phyloP scores from a whole-genome alignment of 1,140 invertebrate genomes.

The Drosophila orena region DNA sequence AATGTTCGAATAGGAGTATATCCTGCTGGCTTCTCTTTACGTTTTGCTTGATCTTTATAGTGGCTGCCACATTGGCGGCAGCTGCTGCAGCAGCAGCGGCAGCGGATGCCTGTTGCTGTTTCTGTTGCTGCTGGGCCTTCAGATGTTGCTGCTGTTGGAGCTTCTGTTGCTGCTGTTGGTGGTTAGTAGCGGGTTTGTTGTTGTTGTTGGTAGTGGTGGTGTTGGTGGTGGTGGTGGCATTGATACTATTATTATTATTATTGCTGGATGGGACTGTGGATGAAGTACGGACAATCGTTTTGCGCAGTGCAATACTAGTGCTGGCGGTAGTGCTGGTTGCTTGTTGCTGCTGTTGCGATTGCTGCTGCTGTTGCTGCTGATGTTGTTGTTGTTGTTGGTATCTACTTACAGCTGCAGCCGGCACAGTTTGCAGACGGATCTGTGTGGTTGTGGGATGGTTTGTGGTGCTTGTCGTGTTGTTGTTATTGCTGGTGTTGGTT shows the following conservation, averaged over 20 bases:
- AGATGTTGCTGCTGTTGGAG: slow-evolving; percentile 72
- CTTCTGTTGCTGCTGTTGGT: slow-evolving; percentile 62
- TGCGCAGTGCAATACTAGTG: slow-evolving; percentile 87
- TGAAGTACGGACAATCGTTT: slow-evolving; percentile 85
- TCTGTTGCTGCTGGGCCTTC: slow-evolving; percentile 61
- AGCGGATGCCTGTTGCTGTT: slow-evolving; percentile 71
- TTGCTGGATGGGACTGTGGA: slow-evolving; percentile 82
- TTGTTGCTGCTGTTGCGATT: slow-evolving; percentile 60
- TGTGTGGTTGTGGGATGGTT: slow-evolving; percentile 84
- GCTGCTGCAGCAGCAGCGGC: slow-evolving; percentile 69
- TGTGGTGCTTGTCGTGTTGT: slow-evolving; percentile 74
- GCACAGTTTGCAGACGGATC: slow-evolving; percentile 86
- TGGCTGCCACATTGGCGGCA: slow-evolving; percentile 75
- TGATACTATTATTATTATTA: slow-evolving; percentile 65
- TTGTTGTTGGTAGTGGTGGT: slow-evolving; percentile 75
- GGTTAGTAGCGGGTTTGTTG: slow-evolving; percentile 79
- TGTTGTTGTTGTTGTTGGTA: slow-evolving; percentile 82
- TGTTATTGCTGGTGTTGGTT: slow-evolving; percentile 67
- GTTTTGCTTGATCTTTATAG: slow-evolving; percentile 85
- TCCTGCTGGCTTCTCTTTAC: slow-evolving; percentile 66
- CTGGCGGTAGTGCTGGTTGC: slow-evolving; percentile 70
- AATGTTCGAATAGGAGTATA: slow-evolving; percentile 28
- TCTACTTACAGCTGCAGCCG: slow-evolving; percentile 87
- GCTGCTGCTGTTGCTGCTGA: slow-evolving; percentile 53
- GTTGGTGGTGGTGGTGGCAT: slow-evolving; percentile 62